Percentiles rank a stretch among this genome's conserved stretches.
Conservation (phyloP, 1,140 invertebrate genomes). For the Littorina saxatilis region DNA sequence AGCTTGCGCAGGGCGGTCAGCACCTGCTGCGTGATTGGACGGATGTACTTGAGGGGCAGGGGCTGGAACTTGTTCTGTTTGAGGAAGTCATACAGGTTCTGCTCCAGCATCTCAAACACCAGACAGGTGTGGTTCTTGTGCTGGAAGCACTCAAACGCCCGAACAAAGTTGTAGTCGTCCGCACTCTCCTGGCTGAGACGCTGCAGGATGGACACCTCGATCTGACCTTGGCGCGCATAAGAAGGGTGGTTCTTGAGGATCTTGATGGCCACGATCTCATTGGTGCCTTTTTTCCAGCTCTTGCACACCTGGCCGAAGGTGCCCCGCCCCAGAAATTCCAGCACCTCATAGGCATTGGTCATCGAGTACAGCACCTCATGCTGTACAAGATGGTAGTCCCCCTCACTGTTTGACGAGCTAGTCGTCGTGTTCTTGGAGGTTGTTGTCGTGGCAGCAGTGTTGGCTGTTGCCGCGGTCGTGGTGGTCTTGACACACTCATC, state of each 20-base stretch:
- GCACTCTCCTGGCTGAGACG: slow-evolving; percentile 99
- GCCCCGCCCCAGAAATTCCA: slow-evolving; percentile 98
- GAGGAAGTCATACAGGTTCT: slow-evolving; percentile 99
- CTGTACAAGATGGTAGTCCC: slow-evolving; percentile 98
- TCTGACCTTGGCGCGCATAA: slow-evolving; percentile 99
- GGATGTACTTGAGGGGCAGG: slow-evolving; percentile 97
- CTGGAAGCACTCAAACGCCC: slow-evolving; percentile 99
- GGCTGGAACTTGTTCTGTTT: slow-evolving; percentile 99
- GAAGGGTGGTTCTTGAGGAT: slow-evolving; percentile 99
- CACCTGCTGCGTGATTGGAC: slow-evolving; percentile 99
- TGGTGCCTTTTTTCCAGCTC: slow-evolving; percentile 99
- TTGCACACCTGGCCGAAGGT: slow-evolving; percentile 99
- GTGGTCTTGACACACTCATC: slow-evolving; percentile 66
- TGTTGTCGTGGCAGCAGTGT: slow-evolving; percentile 86
- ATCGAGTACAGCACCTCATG: slow-evolving; percentile 98
- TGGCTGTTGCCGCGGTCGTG: slow-evolving; percentile 88
- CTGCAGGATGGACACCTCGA: slow-evolving; percentile 96
- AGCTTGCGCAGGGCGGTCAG: slow-evolving; percentile 98
- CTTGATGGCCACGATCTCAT: slow-evolving; percentile 99
- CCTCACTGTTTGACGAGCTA: slow-evolving; percentile 82
- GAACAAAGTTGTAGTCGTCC: slow-evolving; percentile 98
- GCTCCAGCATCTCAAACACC: slow-evolving; percentile 99
- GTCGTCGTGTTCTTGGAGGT: slow-evolving; percentile 82
- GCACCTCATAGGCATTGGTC: slow-evolving; percentile 93
- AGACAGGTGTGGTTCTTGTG: slow-evolving; percentile 99